A percentile compares a stretch with the other conserved stretches of the same genome.
These are phyloP conservation scores for Dolichopus griseipennis DNA, from an alignment of 2,888 invertebrate species.

Conservation along the genomic window DNA sequence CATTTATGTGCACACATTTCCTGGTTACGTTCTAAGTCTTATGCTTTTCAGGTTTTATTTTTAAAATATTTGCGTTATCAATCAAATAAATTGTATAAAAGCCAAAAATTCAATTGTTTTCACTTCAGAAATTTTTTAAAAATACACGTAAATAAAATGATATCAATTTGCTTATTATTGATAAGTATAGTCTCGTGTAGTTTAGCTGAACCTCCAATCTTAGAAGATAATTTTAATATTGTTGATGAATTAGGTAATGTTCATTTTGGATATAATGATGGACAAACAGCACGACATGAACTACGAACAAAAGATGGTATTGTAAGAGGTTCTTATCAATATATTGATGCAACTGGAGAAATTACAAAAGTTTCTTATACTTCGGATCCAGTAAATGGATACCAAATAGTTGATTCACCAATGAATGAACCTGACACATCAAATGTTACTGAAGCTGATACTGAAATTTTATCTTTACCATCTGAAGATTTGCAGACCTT, in stretches of 20 bases:
- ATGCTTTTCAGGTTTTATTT: too few relatives aligned
- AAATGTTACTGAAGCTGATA: not conserved
- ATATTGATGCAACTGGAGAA: slow-evolving; percentile 34
- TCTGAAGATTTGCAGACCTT: too few relatives aligned
- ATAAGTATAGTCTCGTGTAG: not conserved
- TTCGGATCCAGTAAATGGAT: slow-evolving; percentile 31
- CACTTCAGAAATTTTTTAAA: not conserved
- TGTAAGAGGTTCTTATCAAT: slow-evolving; percentile 34
- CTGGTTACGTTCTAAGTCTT: too few relatives aligned
- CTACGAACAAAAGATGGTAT: slow-evolving; percentile 25
- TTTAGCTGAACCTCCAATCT: not conserved
- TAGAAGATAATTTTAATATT: slow-evolving; percentile 13
- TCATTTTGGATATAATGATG: slow-evolving; percentile 21
- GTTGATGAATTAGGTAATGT: slow-evolving; percentile 17
- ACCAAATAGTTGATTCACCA: slow-evolving; percentile 23
- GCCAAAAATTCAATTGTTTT: not conserved
- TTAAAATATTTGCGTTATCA: not conserved
- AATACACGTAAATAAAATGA: not conserved
- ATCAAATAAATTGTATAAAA: not conserved
- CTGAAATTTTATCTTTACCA: not conserved
- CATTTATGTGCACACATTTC: too few relatives aligned
- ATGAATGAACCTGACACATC: slow-evolving; percentile 2
- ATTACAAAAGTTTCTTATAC: slow-evolving; percentile 31
- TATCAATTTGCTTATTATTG: not conserved
- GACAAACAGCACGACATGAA: slow-evolving; percentile 18